Percentiles rank a stretch among this genome's conserved stretches.
Conservation (phyloP, 2,888 invertebrate genomes). For the Scaptomyza reducta region DNA sequence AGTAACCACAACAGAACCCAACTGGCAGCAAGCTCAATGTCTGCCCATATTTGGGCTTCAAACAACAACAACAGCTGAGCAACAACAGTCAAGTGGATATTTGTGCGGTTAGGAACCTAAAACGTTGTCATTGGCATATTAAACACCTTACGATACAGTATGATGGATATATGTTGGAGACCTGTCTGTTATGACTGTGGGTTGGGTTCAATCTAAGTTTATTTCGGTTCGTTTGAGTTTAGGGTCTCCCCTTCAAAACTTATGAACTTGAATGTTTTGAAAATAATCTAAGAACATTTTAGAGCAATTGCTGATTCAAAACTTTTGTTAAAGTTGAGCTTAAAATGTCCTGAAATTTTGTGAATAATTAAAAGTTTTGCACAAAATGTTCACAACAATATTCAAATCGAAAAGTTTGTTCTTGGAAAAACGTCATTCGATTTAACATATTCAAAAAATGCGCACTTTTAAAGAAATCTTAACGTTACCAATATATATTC, state of each 20-base stretch:
- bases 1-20: constrained; percentile 65
- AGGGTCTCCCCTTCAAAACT: neutral
- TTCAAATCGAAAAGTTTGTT: neutral
- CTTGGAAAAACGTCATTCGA: neutral
- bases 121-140: constrained; percentile 70
- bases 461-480: neutral
- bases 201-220: neutral
- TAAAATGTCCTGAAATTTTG: too few relatives aligned
- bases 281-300: neutral
- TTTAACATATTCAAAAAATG: neutral
- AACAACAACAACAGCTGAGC: constrained; percentile 11
- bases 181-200: constrained; percentile 16
- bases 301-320: neutral
- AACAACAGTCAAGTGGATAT: constrained; percentile 48
- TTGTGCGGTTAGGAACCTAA: constrained; percentile 53
- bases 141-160: constrained; percentile 28
- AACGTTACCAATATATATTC: too few relatives aligned
- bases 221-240: constrained; percentile 21
- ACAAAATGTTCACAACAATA: neutral
- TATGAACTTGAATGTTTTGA: neutral
- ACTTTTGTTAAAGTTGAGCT: too few relatives aligned
- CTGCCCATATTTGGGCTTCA: constrained; percentile 57
- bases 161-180: constrained; percentile 12
- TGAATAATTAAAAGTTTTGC: too few relatives aligned
- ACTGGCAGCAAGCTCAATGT: constrained; percentile 28